These are phyloP conservation scores for Plebejus argus DNA, from an alignment of 2,888 invertebrate genomes.

Conservation along the genomic window DNA sequence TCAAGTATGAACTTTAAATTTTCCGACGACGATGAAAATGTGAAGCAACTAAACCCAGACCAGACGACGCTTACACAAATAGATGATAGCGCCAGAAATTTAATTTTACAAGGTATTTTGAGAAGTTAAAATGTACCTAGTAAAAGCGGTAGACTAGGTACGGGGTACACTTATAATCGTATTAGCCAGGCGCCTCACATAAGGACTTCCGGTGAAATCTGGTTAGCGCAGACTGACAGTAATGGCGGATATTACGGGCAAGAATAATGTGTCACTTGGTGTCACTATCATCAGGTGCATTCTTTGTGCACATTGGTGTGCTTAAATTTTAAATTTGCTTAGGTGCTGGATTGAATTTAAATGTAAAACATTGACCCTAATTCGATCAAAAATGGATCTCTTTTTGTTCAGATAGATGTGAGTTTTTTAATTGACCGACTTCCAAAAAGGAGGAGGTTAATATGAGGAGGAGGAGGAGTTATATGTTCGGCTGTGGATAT, in stretches of 20 bases:
- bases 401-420: too few species aligned
- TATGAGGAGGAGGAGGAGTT: too few species aligned
- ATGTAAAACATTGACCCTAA: too few species aligned
- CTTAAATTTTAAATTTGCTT: neutral
- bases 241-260: conserved; percentile 15
- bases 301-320: neutral
- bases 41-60: conserved; percentile 9
- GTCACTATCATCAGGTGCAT: neutral
- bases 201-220: conserved; percentile 50
- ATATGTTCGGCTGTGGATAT: too few species aligned
- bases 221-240: conserved; percentile 42
- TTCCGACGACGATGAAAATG: neutral
- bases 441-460: too few species aligned
- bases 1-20: neutral
- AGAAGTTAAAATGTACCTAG: conserved; percentile 41
- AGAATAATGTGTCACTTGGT: conserved; percentile 1
- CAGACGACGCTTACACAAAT: conserved; percentile 28
- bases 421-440: too few species aligned
- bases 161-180: conserved; percentile 61
- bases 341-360: neutral
- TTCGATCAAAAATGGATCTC: too few species aligned
- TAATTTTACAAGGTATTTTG: conserved; percentile 44
- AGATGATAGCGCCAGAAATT: conserved; percentile 41
- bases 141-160: conserved; percentile 30
- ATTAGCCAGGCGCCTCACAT: conserved; percentile 59